Percentiles rank a stretch among this genome's conserved stretches.
Conservation (phyloP, 2,797 vertebrate species). For the Amazona finschi region DNA sequence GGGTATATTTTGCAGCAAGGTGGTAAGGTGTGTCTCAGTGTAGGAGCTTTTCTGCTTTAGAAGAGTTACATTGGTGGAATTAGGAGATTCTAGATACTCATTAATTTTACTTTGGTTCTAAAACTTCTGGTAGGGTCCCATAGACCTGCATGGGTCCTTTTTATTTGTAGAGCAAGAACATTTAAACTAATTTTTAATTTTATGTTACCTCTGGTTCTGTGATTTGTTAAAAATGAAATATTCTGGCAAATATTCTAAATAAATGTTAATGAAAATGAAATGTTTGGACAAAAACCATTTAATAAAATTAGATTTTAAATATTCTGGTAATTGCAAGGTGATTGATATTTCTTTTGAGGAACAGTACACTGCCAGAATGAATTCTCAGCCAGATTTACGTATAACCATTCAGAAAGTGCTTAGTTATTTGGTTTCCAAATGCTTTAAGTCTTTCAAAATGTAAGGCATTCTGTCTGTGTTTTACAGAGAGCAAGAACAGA, state of each 20-base stretch:
- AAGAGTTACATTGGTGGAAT: not conserved
- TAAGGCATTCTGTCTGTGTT: not conserved
- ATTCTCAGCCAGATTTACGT: not conserved
- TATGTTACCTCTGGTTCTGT: not conserved
- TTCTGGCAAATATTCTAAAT: not conserved
- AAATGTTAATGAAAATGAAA: not conserved
- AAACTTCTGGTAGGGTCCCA: not conserved
- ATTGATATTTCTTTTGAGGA: not conserved
- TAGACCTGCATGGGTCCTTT: not conserved
- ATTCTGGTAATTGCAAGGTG: not conserved
- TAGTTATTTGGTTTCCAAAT: not conserved
- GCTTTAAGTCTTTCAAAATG: not conserved
- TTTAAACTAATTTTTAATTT: not conserved
- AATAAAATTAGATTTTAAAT: not conserved
- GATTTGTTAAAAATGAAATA: not conserved
- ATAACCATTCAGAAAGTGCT: not conserved
- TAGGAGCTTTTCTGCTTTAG: not conserved
- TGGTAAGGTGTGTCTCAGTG: not conserved
- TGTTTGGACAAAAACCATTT: not conserved
- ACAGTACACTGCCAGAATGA: too few species aligned
- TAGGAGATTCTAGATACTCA: not conserved
- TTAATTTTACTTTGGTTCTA: not conserved
- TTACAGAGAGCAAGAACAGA: not conserved
- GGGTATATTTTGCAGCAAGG: not conserved
- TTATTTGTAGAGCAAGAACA: rapidly evolving